A percentile compares a stretch with the other conserved stretches of the same genome.
These are phyloP conservation scores for Phalacrocorax pelagicus DNA, from an alignment of 2,113 vertebrate species.

Conservation along the genomic window DNA sequence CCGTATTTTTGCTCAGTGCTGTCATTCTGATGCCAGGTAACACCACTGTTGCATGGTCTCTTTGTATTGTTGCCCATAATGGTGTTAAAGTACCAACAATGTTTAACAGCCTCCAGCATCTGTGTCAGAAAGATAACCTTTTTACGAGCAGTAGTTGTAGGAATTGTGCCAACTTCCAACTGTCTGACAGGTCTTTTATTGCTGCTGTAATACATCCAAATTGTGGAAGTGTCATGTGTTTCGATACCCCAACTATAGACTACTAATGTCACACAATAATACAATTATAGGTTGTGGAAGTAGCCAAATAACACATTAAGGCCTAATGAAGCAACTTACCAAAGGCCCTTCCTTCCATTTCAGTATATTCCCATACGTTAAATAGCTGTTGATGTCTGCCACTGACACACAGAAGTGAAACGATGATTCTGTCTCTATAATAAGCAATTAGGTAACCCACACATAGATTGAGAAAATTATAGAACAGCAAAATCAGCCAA, in stretches of 20 bases:
- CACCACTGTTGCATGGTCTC: background rate
- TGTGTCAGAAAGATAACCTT: background rate
- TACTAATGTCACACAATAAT: background rate
- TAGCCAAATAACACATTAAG: background rate
- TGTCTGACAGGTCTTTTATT: background rate
- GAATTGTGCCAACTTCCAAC: background rate
- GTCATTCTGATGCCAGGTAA: background rate
- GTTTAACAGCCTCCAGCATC: background rate
- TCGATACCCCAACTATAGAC: background rate
- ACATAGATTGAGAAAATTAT: background rate
- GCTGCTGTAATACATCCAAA: background rate
- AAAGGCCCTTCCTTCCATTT: background rate
- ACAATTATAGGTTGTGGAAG: background rate
- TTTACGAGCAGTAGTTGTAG: background rate
- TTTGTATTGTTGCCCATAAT: fast-evolving
- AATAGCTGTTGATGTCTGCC: background rate
- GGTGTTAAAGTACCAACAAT: background rate
- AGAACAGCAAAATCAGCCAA: background rate
- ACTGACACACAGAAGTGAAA: background rate
- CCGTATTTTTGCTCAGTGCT: background rate
- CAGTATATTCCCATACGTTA: background rate
- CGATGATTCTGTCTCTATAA: background rate
- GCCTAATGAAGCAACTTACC: background rate
- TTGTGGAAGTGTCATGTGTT: background rate
- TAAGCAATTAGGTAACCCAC: background rate